phyloP scores from a whole-genome alignment of 2,888 invertebrate species.

The Calliopum simillimum region DNA sequence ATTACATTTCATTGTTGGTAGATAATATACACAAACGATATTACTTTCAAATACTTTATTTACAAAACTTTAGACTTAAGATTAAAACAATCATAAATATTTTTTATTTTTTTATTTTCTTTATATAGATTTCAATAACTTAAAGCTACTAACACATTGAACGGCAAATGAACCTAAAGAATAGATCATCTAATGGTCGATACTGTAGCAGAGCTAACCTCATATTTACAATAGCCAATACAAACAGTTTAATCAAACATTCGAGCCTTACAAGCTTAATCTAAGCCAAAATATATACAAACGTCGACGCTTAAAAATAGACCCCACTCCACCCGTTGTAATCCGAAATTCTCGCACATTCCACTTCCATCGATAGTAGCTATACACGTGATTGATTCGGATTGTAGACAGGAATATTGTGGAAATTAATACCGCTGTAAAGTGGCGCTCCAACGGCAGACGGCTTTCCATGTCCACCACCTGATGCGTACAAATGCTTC shows the following conservation, averaged over 20 bases:
- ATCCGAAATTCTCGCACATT: background rate
- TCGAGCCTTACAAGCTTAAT: background rate
- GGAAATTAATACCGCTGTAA: constrained; percentile 66
- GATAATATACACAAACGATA: too few species aligned
- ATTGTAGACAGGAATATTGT: constrained; percentile 65
- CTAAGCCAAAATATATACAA: constrained; percentile 8
- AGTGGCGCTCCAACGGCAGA: constrained; percentile 56
- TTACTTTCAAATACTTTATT: background rate
- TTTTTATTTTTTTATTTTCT: background rate
- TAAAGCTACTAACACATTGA: constrained; percentile 60
- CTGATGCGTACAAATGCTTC: constrained; percentile 55
- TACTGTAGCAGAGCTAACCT: background rate
- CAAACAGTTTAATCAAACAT: constrained; percentile 3
- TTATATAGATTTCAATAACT: constrained; percentile 33
- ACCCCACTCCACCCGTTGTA: constrained; percentile 1
- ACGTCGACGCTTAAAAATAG: background rate
- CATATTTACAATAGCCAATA: constrained; percentile 13
- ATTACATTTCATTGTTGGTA: too few species aligned
- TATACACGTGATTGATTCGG: constrained; percentile 62
- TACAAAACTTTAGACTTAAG: background rate
- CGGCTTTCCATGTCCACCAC: constrained; percentile 44
- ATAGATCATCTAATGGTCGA: background rate
- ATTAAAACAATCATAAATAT: background rate
- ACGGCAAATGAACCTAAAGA: background rate
- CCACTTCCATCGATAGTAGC: constrained; percentile 43